A percentile compares a stretch with the other conserved stretches of the same genome.
These are phyloP conservation scores for Tragulus kanchil DNA, from an alignment of 2,113 vertebrate species.

Conservation along the genomic window DNA sequence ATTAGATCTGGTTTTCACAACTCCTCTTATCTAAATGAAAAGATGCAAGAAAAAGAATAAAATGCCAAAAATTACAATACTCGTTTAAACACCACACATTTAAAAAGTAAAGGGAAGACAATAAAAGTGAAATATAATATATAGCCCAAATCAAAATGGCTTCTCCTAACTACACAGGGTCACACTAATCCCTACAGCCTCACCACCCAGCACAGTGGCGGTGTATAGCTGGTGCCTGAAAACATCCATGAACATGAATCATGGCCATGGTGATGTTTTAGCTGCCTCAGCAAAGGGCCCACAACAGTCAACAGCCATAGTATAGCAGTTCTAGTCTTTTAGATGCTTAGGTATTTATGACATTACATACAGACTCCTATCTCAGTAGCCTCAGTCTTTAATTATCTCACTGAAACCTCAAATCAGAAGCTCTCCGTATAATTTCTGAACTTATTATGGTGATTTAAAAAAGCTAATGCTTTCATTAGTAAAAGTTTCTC, in stretches of 20 bases:
- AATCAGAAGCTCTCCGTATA: constrained; percentile 2
- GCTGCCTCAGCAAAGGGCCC: background rate
- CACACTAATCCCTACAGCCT: background rate
- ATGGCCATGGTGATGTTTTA: background rate
- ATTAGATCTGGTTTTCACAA: background rate
- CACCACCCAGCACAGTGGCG: accelerated
- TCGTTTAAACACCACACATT: background rate
- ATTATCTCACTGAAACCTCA: constrained; percentile 12
- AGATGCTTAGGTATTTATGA: background rate
- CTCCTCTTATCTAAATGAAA: constrained; percentile 7
- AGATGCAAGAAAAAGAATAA: background rate
- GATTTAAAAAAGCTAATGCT: background rate
- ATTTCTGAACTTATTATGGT: constrained; percentile 29
- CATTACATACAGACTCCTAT: background rate
- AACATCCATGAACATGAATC: background rate
- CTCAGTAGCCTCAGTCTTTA: constrained; percentile 3
- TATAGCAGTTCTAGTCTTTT: background rate
- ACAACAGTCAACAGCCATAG: background rate
- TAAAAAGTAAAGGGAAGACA: constrained; percentile 36
- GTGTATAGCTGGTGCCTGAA: background rate
- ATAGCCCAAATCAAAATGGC: background rate
- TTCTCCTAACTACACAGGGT: background rate
- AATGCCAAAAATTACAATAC: background rate
- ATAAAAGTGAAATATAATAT: background rate
- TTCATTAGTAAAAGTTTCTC: constrained; percentile 11